Percentiles rank a stretch among this genome's conserved stretches.
These are phyloP conservation scores for Eutolmus rufibarbis DNA, from an alignment of 2,888 invertebrate species.

Conservation along the genomic window DNA sequence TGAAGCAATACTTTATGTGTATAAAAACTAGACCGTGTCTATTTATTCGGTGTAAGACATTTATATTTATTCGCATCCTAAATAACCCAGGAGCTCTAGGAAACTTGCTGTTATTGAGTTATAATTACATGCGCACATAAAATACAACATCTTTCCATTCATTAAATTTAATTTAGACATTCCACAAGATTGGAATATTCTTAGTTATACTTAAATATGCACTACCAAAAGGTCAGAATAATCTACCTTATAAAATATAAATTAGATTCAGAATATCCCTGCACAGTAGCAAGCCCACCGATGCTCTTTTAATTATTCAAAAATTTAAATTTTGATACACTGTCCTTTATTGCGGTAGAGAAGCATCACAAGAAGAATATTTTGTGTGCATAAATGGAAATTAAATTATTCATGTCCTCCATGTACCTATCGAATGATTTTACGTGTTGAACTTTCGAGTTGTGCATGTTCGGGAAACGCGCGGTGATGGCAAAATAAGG, in stretches of 20 bases:
- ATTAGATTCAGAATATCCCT: not conserved
- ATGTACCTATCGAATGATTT: not conserved
- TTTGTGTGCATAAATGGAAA: not conserved
- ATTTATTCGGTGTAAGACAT: not conserved
- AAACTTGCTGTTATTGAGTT: too few relatives aligned
- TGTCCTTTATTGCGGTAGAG: not conserved
- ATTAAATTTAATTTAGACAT: too few relatives aligned
- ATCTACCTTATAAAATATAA: not conserved
- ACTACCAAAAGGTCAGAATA: not conserved
- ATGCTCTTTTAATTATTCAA: not conserved
- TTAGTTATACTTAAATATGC: not conserved
- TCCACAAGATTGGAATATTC: not conserved
- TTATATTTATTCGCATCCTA: not conserved
- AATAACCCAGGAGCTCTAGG: not conserved
- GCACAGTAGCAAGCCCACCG: not conserved
- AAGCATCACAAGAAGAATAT: not conserved
- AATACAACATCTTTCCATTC: not conserved
- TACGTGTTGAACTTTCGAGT: not conserved
- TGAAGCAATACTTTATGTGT: not conserved
- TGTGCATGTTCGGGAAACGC: not conserved
- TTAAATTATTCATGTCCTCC: not conserved
- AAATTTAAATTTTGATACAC: not conserved
- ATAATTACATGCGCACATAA: not conserved
- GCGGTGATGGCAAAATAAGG: not conserved
- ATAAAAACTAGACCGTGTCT: not conserved